Evolutionary conservation across 1,140 invertebrate species (phyloP).

Genomic region (Phymastichus coffea): DNA sequence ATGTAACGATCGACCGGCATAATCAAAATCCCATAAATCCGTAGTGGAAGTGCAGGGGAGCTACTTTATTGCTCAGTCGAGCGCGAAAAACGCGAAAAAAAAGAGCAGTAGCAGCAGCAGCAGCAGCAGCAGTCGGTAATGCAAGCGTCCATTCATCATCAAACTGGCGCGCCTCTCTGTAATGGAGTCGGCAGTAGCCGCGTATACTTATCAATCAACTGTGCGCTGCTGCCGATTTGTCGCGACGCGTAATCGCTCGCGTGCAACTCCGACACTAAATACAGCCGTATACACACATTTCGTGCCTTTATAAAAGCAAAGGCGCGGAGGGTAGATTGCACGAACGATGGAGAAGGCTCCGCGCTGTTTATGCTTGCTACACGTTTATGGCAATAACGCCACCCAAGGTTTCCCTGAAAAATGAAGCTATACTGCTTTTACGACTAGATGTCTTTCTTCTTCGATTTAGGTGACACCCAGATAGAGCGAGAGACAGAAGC

Average conservation of each 20-base stretch:
- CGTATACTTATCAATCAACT: conserved; percentile 15
- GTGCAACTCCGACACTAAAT: too few species aligned
- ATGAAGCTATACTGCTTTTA: too few species aligned
- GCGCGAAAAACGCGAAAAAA: not conserved
- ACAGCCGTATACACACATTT: too few species aligned
- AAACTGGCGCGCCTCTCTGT: not conserved
- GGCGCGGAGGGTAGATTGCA: too few species aligned
- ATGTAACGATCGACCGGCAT: not conserved
- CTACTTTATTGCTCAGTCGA: not conserved
- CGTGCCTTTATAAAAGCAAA: too few species aligned
- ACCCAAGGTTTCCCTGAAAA: too few species aligned
- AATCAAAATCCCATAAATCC: conserved; percentile 23
- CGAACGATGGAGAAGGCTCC: too few species aligned
- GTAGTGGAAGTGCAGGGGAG: not conserved
- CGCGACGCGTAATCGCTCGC: conserved; percentile 4
- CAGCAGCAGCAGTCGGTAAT: conserved; percentile 13
- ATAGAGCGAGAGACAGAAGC: too few species aligned
- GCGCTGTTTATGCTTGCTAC: too few species aligned
- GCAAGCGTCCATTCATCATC: conserved; percentile 21
- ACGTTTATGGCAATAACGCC: too few species aligned
- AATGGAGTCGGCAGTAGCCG: conserved; percentile 3
- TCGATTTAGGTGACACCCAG: too few species aligned
- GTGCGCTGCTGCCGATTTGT: not conserved
- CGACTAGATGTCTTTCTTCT: too few species aligned
- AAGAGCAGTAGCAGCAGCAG: not conserved